A percentile compares a stretch with the other conserved stretches of the same genome.
Conservation (phyloP, 2,797 vertebrate genomes). For the Ateles fusciceps region DNA sequence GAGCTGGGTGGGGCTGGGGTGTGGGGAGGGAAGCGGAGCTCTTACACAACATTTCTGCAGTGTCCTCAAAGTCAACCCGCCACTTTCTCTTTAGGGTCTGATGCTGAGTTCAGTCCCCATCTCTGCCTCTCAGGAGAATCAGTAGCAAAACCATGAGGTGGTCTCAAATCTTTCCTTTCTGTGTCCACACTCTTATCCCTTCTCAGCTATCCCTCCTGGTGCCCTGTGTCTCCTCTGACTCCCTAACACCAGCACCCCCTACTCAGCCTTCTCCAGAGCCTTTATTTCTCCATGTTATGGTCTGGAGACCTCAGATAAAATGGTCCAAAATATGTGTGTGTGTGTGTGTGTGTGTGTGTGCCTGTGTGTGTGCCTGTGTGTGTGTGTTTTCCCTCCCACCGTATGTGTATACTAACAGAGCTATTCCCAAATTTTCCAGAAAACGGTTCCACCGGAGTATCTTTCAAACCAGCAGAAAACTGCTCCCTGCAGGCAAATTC, state of each 20-base stretch:
- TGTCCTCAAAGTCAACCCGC: neutral
- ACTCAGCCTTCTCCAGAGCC: neutral
- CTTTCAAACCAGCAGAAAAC: neutral
- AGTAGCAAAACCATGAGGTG: neutral
- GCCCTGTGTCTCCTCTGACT: neutral
- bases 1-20: neutral
- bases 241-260: neutral
- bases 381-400: neutral
- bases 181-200: neutral
- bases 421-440: neutral
- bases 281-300: neutral
- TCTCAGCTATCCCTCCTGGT: neutral
- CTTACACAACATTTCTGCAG: neutral
- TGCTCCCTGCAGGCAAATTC: neutral
- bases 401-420: neutral
- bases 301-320: neutral
- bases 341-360: neutral
- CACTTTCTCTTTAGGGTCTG: neutral
- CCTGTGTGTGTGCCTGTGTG: neutral
- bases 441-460: neutral
- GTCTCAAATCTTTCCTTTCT: neutral
- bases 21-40: neutral
- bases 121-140: neutral
- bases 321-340: neutral
- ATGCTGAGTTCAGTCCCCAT: neutral